A percentile compares a stretch with the other conserved stretches of the same genome.
phyloP scores from a whole-genome alignment of 2,113 vertebrate species.

The Misgurnus anguillicaudatus region DNA sequence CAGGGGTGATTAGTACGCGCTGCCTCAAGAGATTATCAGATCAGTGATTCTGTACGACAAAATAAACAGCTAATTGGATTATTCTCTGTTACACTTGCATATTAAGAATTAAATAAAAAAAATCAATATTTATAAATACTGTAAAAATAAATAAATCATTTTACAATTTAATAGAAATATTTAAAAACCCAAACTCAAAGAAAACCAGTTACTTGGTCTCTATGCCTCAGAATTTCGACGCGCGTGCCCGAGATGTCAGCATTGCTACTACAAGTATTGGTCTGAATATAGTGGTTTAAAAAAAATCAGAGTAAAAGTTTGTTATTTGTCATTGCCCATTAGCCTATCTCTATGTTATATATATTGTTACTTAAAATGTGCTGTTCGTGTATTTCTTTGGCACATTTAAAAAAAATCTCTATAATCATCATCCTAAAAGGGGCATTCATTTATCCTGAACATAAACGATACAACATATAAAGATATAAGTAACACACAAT shows the following conservation, averaged over 20 bases:
- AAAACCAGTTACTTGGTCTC: too few species aligned
- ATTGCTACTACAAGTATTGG: too few species aligned
- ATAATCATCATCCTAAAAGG: background rate
- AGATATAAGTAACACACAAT: too few species aligned
- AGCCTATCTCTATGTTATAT: too few species aligned
- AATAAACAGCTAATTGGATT: conserved; percentile 77
- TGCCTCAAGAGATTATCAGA: conserved; percentile 70
- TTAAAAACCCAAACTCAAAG: too few species aligned
- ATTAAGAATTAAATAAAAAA: conserved; percentile 48
- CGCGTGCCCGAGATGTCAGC: too few species aligned
- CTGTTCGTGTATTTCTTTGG: background rate
- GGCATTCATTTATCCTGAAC: background rate
- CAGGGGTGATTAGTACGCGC: conserved; percentile 56
- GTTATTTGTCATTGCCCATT: too few species aligned
- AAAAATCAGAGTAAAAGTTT: too few species aligned
- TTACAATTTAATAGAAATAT: too few species aligned
- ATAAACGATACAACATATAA: background rate
- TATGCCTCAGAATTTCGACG: too few species aligned
- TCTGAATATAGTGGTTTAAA: too few species aligned
- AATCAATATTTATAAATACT: background rate
- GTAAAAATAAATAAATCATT: background rate
- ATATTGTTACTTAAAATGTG: background rate
- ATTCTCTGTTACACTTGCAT: conserved; percentile 70
- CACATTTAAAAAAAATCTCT: background rate
- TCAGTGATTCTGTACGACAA: conserved; percentile 64